Conservation (phyloP, 53 echinoderm and acorn worm genomes). For the Zoroaster sp. region DNA sequence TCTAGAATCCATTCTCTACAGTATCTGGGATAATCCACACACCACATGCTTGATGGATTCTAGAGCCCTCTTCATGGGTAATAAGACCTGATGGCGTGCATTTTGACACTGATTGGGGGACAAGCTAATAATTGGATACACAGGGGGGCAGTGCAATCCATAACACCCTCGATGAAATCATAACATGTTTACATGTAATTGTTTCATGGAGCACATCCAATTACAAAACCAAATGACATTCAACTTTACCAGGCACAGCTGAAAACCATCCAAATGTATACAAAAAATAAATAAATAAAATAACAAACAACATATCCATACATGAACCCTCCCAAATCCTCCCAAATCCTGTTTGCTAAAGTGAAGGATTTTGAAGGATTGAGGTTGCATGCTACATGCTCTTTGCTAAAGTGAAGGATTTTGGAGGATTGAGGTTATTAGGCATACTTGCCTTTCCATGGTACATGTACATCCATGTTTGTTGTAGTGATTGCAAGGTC, state of each 20-base stretch:
- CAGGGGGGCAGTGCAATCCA: neutral
- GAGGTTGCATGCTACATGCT: too few species aligned
- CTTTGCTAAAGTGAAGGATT: too few species aligned
- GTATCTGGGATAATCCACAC: neutral
- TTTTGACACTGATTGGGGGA: neutral
- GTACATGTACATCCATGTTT: too few species aligned
- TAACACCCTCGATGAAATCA: neutral
- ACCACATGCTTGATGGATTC: conserved; percentile 16
- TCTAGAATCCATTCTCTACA: neutral
- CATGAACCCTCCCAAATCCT: too few species aligned
- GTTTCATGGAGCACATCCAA: conserved; percentile 6
- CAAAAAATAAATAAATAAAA: neutral
- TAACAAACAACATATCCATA: too few species aligned
- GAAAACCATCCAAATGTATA: neutral
- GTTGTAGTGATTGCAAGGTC: too few species aligned
- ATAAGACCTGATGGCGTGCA: neutral
- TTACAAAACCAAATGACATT: neutral
- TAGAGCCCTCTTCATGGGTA: neutral
- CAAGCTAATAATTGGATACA: neutral
- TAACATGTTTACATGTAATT: conserved; percentile 31
- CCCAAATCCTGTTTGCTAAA: too few species aligned
- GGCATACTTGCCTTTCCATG: too few species aligned
- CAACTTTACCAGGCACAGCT: neutral
- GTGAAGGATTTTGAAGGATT: too few species aligned
- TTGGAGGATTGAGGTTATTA: too few species aligned